Conservation (phyloP, 2,113 vertebrate species). For the Ictalurus furcatus region DNA sequence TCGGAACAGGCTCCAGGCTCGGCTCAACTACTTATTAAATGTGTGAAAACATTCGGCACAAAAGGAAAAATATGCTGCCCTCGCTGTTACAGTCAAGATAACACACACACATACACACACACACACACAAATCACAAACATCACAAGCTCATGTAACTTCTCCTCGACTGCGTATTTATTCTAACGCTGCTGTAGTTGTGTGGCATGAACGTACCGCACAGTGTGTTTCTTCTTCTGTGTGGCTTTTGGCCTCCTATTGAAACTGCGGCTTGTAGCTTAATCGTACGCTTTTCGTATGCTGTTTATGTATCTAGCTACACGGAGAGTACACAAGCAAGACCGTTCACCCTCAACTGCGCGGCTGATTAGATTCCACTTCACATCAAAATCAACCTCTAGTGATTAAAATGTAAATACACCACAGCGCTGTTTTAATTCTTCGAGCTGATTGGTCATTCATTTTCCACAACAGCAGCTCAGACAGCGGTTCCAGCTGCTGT, state of each 20-base stretch:
- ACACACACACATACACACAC: neutral
- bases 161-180: neutral
- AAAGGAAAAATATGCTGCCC: neutral
- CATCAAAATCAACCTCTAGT: neutral
- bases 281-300: neutral
- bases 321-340: neutral
- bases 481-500: neutral
- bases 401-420: neutral
- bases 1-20: slow-evolving; percentile 5
- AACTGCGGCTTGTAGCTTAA: neutral
- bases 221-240: neutral
- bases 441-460: neutral
- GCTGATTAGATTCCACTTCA: neutral
- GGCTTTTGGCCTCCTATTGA: neutral
- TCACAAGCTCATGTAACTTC: neutral
- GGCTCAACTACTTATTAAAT: slow-evolving; percentile 1
- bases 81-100: neutral
- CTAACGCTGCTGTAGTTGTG: neutral
- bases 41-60: neutral
- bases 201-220: neutral
- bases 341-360: neutral
- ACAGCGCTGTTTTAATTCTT: neutral
- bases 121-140: neutral
- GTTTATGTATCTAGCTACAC: neutral
- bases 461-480: neutral